Conservation (phyloP, 2,888 invertebrate genomes). For the Drosophila monieri region DNA sequence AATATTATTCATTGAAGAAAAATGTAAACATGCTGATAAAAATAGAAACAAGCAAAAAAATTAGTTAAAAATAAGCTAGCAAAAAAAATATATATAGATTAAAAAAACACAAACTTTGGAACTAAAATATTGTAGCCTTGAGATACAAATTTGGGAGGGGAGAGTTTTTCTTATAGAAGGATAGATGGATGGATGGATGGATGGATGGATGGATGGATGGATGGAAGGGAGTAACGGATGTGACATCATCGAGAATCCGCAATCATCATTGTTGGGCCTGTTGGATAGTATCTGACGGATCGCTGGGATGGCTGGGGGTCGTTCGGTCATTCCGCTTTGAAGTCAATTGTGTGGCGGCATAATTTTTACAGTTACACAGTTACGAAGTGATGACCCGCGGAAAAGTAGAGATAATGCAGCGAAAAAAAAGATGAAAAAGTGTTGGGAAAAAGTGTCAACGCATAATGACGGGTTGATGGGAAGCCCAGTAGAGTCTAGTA, state of each 20-base stretch:
- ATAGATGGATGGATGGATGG: slow-evolving; percentile 9
- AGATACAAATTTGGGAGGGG: background rate
- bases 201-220: slow-evolving; percentile 1
- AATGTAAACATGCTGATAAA: background rate
- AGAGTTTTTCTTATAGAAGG: background rate
- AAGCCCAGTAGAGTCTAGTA: slow-evolving; percentile 1
- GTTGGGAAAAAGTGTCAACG: slow-evolving; percentile 38
- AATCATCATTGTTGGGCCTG: slow-evolving; percentile 17
- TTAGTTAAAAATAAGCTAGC: background rate
- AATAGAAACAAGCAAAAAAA: background rate
- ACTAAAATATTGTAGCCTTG: background rate
- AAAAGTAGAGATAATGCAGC: slow-evolving; percentile 29
- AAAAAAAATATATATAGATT: background rate
- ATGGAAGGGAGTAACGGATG: slow-evolving; percentile 32
- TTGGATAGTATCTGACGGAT: slow-evolving; percentile 4
- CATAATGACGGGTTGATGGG: slow-evolving; percentile 17
- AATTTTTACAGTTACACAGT: slow-evolving; percentile 31
- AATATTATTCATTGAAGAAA: background rate
- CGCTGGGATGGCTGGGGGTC: background rate
- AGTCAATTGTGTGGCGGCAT: slow-evolving; percentile 37
- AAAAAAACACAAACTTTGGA: background rate
- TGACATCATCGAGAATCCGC: slow-evolving; percentile 43
- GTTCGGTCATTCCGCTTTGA: slow-evolving; percentile 33
- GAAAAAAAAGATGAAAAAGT: slow-evolving; percentile 12
- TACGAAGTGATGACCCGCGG: slow-evolving; percentile 16